Evolutionary conservation across 2,113 vertebrate species (phyloP).

Genomic region (Romanogobio albipinnatus): DNA sequence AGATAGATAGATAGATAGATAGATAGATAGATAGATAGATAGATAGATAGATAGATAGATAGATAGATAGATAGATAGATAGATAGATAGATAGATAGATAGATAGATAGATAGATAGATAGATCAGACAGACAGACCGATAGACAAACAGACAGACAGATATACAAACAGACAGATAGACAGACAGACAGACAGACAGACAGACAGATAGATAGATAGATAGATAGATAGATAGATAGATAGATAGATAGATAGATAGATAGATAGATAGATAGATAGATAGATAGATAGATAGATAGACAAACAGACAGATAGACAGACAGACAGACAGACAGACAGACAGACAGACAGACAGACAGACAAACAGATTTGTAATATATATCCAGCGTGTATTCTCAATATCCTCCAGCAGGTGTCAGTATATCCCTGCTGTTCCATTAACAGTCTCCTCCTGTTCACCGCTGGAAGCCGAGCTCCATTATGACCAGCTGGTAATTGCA

Average conservation of each 20-base stretch:
- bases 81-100: no score
- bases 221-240: no score
- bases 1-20: no score
- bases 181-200: rapidly evolving
- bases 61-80: no score
- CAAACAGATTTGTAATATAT: not conserved
- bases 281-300: not conserved
- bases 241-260: no score
- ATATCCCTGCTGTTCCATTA: not conserved
- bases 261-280: not conserved
- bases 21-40: no score
- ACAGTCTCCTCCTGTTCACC: not conserved
- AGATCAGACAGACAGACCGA: no score
- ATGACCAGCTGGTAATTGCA: conserved; percentile 32
- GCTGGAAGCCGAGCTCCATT: not conserved
- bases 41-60: no score
- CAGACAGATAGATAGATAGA: no score
- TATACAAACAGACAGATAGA: no score
- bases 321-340: not conserved
- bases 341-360: not conserved
- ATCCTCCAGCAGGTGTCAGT: not conserved
- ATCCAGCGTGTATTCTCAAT: not conserved
- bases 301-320: not conserved
- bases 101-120: no score
- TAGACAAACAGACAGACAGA: no score